A percentile compares a stretch with the other conserved stretches of the same genome.
These are phyloP conservation scores for Cheilosia urbana DNA, from an alignment of 2,888 invertebrate species.

Conservation along the genomic window DNA sequence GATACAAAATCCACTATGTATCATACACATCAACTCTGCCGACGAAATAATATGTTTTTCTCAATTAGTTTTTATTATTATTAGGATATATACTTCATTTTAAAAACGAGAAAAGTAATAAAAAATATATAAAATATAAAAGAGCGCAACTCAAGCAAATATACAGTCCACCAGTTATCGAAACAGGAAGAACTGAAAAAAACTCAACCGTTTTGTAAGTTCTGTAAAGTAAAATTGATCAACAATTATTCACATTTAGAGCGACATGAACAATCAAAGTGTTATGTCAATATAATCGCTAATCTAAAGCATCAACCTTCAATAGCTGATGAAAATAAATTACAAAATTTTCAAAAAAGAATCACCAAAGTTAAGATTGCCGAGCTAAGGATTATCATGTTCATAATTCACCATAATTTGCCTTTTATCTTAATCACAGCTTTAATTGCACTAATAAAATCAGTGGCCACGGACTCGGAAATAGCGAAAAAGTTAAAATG, in stretches of 20 bases:
- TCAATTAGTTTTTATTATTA: too few relatives aligned
- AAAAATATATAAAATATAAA: too few relatives aligned
- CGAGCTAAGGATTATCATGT: slow-evolving; percentile 1
- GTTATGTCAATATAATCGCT: not conserved
- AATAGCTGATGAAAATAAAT: not conserved
- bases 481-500: slow-evolving; percentile 11
- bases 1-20: too few relatives aligned
- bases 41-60: too few relatives aligned
- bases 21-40: too few relatives aligned
- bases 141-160: too few relatives aligned
- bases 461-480: slow-evolving; percentile 10
- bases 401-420: not conserved
- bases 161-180: too few relatives aligned
- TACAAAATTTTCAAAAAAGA: not conserved
- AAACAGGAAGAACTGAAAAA: too few relatives aligned
- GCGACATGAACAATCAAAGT: not conserved
- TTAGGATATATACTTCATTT: too few relatives aligned
- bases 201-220: slow-evolving; percentile 1
- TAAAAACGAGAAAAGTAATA: too few relatives aligned
- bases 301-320: not conserved
- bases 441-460: slow-evolving; percentile 6
- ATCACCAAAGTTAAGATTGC: slow-evolving; percentile 1
- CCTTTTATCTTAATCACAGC: slow-evolving; percentile 14
- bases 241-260: not conserved
- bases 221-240: not conserved